Evolutionary conservation across 2,797 vertebrate genomes (phyloP).

Genomic region (Sebastes nivosus): DNA sequence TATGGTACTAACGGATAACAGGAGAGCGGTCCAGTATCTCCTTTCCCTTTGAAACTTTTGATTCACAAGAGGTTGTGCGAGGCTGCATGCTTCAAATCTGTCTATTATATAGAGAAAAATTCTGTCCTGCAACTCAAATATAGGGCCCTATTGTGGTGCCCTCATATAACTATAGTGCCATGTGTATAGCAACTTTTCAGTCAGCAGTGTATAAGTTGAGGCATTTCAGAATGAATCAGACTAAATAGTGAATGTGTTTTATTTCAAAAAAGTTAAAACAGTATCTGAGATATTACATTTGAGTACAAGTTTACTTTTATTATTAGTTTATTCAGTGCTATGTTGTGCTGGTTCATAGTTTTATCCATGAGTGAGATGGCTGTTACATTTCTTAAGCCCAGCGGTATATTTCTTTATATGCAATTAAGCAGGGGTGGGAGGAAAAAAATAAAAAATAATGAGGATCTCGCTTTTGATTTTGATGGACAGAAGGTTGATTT

Average conservation of each 20-base stretch:
- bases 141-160: not conserved
- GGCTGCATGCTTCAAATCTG: not conserved
- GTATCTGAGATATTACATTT: not conserved
- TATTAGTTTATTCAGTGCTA: not conserved
- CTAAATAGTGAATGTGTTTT: not conserved
- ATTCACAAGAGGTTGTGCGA: not conserved
- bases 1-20: constrained; percentile 36
- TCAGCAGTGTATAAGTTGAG: not conserved
- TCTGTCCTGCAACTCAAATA: not conserved
- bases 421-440: accelerated
- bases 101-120: not conserved
- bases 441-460: too few relatives aligned
- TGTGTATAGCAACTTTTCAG: not conserved
- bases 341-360: too few relatives aligned
- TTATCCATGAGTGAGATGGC: too few relatives aligned
- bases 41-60: constrained; percentile 16
- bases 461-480: too few relatives aligned
- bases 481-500: not conserved
- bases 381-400: too few relatives aligned
- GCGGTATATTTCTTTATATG: too few relatives aligned
- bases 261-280: not conserved
- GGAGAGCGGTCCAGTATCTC: not conserved
- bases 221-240: not conserved
- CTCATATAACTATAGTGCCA: not conserved
- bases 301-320: not conserved